These are phyloP conservation scores for Xerus inauris DNA, from an alignment of 2,113 vertebrate species.

Conservation along the genomic window DNA sequence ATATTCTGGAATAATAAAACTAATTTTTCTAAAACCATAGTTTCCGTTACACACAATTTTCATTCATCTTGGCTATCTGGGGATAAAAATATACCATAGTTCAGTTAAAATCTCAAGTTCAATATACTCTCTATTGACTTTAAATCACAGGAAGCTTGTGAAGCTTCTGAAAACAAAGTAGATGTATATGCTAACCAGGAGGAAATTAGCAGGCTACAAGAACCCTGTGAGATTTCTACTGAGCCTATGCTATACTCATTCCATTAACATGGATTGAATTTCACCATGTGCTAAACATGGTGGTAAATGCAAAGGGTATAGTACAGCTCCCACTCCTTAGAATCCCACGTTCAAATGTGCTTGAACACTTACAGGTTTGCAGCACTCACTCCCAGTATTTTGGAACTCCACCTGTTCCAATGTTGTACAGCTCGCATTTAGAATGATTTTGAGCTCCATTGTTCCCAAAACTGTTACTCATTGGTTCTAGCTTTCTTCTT, in stretches of 20 bases:
- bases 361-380: not conserved
- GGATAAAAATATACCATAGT: conserved; percentile 3
- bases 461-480: not conserved
- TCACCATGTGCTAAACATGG: not conserved
- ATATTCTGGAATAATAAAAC: conserved; percentile 57
- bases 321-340: not conserved
- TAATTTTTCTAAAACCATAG: conserved; percentile 54
- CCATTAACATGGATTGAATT: not conserved
- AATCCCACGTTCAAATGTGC: not conserved
- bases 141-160: not conserved
- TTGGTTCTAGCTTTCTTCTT: not conserved
- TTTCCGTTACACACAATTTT: conserved; percentile 46
- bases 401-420: fast-evolving
- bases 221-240: not conserved
- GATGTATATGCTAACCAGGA: not conserved
- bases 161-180: not conserved
- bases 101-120: not conserved
- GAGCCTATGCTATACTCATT: not conserved
- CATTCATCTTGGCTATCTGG: not conserved
- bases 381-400: not conserved
- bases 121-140: not conserved
- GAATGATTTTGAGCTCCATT: not conserved
- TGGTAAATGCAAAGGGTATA: not conserved
- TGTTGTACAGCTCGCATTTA: not conserved
- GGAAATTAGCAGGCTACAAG: not conserved